These are phyloP conservation scores for Beaufortia kweichowensis DNA, from an alignment of 2,113 vertebrate species.

Conservation along the genomic window DNA sequence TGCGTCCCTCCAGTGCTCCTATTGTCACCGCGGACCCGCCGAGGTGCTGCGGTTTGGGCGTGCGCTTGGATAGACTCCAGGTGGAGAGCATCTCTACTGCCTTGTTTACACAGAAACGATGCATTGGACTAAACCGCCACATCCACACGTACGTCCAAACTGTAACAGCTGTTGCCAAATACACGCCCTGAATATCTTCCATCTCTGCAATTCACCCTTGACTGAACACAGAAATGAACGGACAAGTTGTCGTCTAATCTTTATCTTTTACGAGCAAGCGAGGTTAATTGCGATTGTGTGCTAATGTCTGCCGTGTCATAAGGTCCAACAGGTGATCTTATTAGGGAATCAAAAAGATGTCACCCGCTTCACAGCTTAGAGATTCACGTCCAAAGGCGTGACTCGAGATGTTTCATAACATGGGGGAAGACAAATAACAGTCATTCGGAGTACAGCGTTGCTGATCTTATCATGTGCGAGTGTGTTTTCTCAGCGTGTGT, in stretches of 20 bases:
- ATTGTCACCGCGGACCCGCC: slow-evolving; percentile 44
- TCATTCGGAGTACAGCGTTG: slow-evolving; percentile 42
- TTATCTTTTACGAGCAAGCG: neutral
- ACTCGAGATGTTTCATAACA: slow-evolving; percentile 44
- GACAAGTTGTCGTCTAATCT: neutral
- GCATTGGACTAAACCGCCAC: slow-evolving; percentile 15
- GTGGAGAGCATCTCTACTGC: slow-evolving; percentile 50
- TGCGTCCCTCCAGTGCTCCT: slow-evolving; percentile 37
- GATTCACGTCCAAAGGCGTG: slow-evolving; percentile 40
- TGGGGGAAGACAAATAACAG: slow-evolving; percentile 23
- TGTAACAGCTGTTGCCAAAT: slow-evolving; percentile 34
- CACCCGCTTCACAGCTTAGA: slow-evolving; percentile 35
- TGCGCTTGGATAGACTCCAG: slow-evolving; percentile 51
- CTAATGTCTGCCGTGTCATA: slow-evolving; percentile 6
- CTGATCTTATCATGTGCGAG: slow-evolving; percentile 46
- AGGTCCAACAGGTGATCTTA: neutral
- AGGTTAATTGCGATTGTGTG: slow-evolving; percentile 39
- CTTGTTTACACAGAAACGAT: slow-evolving; percentile 59
- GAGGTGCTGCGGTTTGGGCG: slow-evolving; percentile 35
- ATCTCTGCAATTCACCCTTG: slow-evolving; percentile 24
- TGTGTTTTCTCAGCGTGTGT: slow-evolving; percentile 10
- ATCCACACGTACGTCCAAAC: slow-evolving; percentile 17
- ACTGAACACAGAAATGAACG: neutral
- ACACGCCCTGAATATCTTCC: slow-evolving; percentile 47
- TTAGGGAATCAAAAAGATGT: slow-evolving; percentile 37